Conservation (phyloP, 2,797 vertebrate genomes). For the Sebastes oblongus region DNA sequence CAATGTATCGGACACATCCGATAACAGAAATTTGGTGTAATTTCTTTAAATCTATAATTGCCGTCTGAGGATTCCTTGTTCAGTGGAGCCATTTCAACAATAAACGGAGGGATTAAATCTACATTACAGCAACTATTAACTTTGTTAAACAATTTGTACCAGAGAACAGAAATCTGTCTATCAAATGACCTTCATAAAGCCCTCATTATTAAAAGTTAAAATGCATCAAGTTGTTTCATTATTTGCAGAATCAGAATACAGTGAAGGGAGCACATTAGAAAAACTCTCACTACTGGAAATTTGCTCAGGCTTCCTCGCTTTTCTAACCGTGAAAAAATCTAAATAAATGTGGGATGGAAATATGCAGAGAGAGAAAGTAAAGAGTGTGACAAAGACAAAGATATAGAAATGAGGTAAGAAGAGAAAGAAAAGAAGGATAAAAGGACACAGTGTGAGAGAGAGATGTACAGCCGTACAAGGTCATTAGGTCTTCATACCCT, state of each 20-base stretch:
- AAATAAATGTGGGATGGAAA: not conserved
- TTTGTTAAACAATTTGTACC: slow-evolving; percentile 8
- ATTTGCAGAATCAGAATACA: slow-evolving; percentile 7
- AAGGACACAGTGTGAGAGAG: not conserved
- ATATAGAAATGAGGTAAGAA: not conserved
- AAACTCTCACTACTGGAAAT: not conserved
- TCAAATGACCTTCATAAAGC: not conserved
- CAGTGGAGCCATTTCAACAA: slow-evolving; percentile 28
- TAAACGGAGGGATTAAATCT: slow-evolving; percentile 11
- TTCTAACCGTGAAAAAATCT: not conserved
- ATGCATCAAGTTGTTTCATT: slow-evolving; percentile 18
- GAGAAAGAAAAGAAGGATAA: not conserved
- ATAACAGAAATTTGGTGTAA: slow-evolving; percentile 85
- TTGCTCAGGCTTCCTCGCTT: not conserved
- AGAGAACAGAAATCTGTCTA: not conserved
- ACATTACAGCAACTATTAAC: slow-evolving; percentile 24
- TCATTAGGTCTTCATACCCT: slow-evolving; percentile 1
- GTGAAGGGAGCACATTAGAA: not conserved
- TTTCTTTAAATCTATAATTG: slow-evolving; percentile 91
- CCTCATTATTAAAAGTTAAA: slow-evolving; percentile 25
- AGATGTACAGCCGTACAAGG: slow-evolving; percentile 7
- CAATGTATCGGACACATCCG: slow-evolving; percentile 71
- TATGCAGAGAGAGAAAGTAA: not conserved
- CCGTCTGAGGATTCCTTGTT: slow-evolving; percentile 85
- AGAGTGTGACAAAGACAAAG: not conserved